Evolutionary conservation across 2,113 vertebrate genomes (phyloP).

Genomic region (Gavialis gangeticus): DNA sequence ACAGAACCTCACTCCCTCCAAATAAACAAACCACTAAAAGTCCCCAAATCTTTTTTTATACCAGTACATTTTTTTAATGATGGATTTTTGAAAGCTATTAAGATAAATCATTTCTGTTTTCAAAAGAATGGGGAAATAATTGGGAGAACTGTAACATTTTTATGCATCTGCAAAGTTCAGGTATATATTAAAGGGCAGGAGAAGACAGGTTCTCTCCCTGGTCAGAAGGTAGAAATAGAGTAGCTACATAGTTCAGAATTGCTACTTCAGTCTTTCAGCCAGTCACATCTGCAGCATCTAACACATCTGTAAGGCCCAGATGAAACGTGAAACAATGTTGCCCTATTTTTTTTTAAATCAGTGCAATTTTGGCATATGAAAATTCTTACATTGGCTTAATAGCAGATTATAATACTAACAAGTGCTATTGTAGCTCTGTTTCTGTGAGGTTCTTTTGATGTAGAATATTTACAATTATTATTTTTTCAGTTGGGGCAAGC

Average conservation of each 20-base stretch:
- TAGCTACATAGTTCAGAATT: neutral
- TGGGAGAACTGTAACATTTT: neutral
- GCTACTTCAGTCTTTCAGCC: neutral
- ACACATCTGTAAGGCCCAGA: neutral
- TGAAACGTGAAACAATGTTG: neutral
- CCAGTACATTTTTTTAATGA: neutral
- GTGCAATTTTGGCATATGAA: neutral
- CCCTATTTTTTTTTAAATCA: neutral
- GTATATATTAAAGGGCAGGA: neutral
- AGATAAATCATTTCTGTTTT: neutral
- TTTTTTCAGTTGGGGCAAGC: neutral
- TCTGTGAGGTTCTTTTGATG: neutral
- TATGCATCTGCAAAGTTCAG: neutral
- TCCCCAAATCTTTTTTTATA: neutral
- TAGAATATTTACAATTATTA: neutral
- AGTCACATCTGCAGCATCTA: neutral
- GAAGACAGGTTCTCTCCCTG: neutral
- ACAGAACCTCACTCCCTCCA: neutral
- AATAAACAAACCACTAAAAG: no score
- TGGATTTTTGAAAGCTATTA: neutral
- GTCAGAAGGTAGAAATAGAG: neutral
- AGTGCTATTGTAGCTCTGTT: neutral
- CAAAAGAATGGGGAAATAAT: neutral
- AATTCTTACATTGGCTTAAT: accelerated
- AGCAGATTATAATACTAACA: neutral